Base-by-base conservation (phyloP, 23 tunicate genomes). In the Styela clava region DNA sequence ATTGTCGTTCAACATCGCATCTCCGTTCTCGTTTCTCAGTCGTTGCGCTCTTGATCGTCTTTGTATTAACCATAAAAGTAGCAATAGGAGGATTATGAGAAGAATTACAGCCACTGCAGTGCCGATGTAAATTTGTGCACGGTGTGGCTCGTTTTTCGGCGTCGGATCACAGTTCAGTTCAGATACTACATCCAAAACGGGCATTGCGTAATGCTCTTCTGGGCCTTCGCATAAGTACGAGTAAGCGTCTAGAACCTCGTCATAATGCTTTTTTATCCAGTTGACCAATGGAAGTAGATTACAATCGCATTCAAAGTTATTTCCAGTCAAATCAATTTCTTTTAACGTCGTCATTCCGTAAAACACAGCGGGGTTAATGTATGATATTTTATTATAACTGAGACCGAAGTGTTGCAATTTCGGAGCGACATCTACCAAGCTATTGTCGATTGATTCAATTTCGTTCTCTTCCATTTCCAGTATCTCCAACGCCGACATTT, bases 291-390 rank as follows among this genome's bases (percentile, higher is more conserved):
- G 61, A 27, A 56, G 52, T 23, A 83, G 44, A 24, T 63, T 24
- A 71, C 86, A 83, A 34, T 74, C 80, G 81, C 86, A 83, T 2
- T 74, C 61, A 61, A 83, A 83, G 73, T 74, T 83, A 32, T 83
- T 83, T 3, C 86, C 86, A 20, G 56, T 56, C 31, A 83, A 30
- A 62, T 83, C 86, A 52, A 83, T 31, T 52, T 79, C 62, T 1
- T n/a, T 34, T 32, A 83, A 34, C n/a, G 79, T 31, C 9, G 73
- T 2, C 2, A 79, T 44, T 1, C 35, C n/a, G 78, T 56, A 28
- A 26, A 83, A 31, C 16, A 83, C 24, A 12, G 35, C 34, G 2
- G 86, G 73, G 16, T 61, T 61, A 9, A 83, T n/a, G 35, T 62
- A 69, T 16, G 80, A 31, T 25, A 83, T 35, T 23, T 83, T 74